A percentile compares a stretch with the other conserved stretches of the same genome.
Conservation (phyloP, 1,140 invertebrate genomes). For the Tribolium madens region DNA sequence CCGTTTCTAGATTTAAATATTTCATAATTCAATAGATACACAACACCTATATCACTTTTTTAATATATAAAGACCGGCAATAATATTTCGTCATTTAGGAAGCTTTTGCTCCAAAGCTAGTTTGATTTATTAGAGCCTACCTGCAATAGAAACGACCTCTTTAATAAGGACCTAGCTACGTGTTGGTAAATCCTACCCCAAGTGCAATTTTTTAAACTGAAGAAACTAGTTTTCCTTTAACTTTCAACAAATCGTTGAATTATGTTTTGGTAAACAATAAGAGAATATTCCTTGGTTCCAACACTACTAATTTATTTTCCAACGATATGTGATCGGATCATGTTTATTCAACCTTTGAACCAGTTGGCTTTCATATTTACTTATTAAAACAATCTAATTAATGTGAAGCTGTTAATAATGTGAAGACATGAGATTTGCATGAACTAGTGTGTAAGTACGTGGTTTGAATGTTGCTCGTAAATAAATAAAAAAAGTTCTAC, state of each 20-base stretch:
- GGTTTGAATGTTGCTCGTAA: slow-evolving; percentile 2
- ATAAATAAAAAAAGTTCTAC: slow-evolving; percentile 18
- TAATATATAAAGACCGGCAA: background rate
- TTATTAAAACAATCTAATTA: background rate
- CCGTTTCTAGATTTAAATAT: background rate
- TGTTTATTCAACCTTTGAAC: background rate
- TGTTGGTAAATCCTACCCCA: background rate
- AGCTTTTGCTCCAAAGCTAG: background rate
- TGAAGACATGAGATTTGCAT: background rate
- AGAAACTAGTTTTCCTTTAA: background rate
- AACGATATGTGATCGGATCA: background rate
- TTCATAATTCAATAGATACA: background rate
- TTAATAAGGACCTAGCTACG: background rate
- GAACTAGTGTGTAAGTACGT: background rate
- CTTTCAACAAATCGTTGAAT: background rate
- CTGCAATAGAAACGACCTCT: background rate
- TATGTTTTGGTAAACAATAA: background rate
- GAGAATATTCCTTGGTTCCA: background rate
- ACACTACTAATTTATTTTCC: background rate
- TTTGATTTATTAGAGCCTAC: background rate
- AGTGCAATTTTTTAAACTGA: background rate
- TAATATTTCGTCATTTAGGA: background rate
- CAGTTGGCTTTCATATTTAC: background rate
- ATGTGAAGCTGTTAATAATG: background rate
- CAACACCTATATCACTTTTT: background rate